Percentiles rank a stretch among this genome's conserved stretches.
These are phyloP conservation scores for Peromyscus aztecus DNA, from an alignment of 2,797 vertebrate species.

Conservation along the genomic window DNA sequence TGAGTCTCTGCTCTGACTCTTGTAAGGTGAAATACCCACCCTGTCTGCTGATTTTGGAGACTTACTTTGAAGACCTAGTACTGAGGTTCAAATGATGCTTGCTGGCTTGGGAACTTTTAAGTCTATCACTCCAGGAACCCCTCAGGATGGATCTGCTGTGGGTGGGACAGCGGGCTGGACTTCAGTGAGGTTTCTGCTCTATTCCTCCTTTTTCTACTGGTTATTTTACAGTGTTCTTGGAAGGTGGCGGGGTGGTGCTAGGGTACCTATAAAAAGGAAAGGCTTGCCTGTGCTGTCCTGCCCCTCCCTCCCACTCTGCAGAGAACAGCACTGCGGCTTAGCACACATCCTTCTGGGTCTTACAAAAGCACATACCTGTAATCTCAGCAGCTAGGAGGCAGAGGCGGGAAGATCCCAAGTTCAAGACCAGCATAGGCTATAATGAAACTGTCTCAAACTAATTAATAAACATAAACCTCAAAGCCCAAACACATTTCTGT, in stretches of 20 bases:
- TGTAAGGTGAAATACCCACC: not conserved
- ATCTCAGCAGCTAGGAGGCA: not conserved
- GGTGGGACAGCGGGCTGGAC: not conserved
- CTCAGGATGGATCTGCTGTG: not conserved
- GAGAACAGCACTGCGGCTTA: not conserved
- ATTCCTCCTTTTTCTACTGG: not conserved
- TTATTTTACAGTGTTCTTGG: not conserved
- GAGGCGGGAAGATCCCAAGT: not conserved
- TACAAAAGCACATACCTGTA: not conserved
- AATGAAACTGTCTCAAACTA: not conserved
- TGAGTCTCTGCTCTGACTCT: slow-evolving; percentile 30
- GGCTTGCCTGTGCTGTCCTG: too few relatives aligned
- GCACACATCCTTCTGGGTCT: not conserved
- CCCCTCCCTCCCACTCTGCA: too few relatives aligned
- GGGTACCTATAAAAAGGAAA: not conserved
- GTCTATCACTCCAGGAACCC: not conserved
- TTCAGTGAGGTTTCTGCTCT: not conserved
- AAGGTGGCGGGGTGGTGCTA: not conserved
- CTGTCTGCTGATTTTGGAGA: not conserved
- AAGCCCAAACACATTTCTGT: not conserved
- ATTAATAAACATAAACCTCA: too few relatives aligned
- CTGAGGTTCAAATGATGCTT: not conserved
- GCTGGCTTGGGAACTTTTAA: not conserved
- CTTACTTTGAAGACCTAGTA: not conserved
- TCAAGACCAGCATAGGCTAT: not conserved